These are phyloP conservation scores for Mugil cephalus DNA, from an alignment of 2,113 vertebrate species.

Conservation along the genomic window DNA sequence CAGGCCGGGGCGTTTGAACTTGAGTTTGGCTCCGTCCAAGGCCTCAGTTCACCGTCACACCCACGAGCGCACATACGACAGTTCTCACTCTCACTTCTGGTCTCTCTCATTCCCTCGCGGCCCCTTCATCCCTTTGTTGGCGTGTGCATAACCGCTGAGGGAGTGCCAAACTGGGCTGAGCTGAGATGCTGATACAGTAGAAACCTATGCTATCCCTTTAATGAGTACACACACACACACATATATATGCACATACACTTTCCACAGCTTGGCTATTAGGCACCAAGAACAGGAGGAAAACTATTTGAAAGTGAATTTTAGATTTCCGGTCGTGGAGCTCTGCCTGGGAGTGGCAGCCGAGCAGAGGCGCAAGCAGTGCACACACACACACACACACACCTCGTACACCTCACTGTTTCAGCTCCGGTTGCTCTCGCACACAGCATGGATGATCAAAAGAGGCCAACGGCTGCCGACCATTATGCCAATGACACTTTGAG, in stretches of 20 bases:
- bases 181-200: conserved; percentile 83
- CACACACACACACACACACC: conserved; percentile 56
- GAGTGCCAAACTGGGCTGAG: conserved; percentile 73
- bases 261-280: conserved; percentile 82
- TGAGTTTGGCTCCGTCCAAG: conserved; percentile 63
- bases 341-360: conserved; percentile 80
- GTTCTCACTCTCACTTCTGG: conserved; percentile 17
- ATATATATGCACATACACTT: conserved; percentile 55
- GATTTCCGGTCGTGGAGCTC: conserved; percentile 84
- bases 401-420: conserved; percentile 78
- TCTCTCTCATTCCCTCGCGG: conserved; percentile 38
- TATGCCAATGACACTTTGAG: conserved; percentile 91
- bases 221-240: conserved; percentile 77
- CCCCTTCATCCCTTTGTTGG: conserved; percentile 63
- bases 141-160: conserved; percentile 67
- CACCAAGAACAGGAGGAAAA: conserved; percentile 77
- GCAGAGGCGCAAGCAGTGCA: conserved; percentile 63
- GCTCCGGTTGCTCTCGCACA: conserved; percentile 78
- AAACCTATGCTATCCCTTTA: conserved; percentile 79
- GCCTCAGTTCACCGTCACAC: conserved; percentile 49
- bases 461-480: conserved; percentile 86
- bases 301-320: conserved; percentile 91
- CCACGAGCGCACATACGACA: conserved; percentile 20
- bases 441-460: conserved; percentile 88
- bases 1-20: conserved; percentile 61